Evolutionary conservation across 1,140 invertebrate species (phyloP).

Genomic region (Callitettix versicolor): DNA sequence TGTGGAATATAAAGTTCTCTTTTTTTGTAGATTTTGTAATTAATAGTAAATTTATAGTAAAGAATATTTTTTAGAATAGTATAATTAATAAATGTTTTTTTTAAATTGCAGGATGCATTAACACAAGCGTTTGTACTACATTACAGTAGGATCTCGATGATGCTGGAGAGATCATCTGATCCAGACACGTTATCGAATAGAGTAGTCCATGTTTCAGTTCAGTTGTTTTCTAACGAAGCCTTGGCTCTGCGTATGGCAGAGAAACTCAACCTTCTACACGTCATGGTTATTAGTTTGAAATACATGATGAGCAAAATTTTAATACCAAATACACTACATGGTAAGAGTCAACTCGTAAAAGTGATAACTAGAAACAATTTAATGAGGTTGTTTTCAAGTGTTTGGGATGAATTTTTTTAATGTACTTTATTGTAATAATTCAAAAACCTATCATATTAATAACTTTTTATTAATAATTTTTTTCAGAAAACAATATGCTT

Average conservation of each 20-base stretch:
- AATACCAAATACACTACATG: constrained; percentile 75
- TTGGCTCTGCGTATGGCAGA: constrained; percentile 83
- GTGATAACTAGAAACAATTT: too few species aligned
- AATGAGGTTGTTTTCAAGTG: too few species aligned
- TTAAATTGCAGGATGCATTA: constrained; percentile 62
- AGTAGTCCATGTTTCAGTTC: constrained; percentile 94
- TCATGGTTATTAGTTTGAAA: constrained; percentile 87
- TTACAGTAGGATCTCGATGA: constrained; percentile 86
- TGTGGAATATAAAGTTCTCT: too few species aligned
- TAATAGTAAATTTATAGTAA: too few species aligned
- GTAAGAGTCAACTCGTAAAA: too few species aligned
- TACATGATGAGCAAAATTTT: constrained; percentile 89
- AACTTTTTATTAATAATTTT: too few species aligned
- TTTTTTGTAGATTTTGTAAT: too few species aligned
- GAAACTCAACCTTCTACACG: constrained; percentile 77
- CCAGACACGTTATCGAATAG: constrained; percentile 86
- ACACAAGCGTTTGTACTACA: constrained; percentile 90
- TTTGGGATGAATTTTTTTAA: too few species aligned
- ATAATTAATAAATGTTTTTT: too few species aligned
- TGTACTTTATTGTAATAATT: neutral
- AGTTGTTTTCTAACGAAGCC: constrained; percentile 87
- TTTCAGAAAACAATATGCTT: too few species aligned
- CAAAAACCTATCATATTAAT: neutral
- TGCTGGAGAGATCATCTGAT: constrained; percentile 75
- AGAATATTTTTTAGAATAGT: too few species aligned